Percentiles rank a stretch among this genome's conserved stretches.
Evolutionary conservation across 2,113 vertebrate species (phyloP).

Genomic region (Thomomys bottae): DNA sequence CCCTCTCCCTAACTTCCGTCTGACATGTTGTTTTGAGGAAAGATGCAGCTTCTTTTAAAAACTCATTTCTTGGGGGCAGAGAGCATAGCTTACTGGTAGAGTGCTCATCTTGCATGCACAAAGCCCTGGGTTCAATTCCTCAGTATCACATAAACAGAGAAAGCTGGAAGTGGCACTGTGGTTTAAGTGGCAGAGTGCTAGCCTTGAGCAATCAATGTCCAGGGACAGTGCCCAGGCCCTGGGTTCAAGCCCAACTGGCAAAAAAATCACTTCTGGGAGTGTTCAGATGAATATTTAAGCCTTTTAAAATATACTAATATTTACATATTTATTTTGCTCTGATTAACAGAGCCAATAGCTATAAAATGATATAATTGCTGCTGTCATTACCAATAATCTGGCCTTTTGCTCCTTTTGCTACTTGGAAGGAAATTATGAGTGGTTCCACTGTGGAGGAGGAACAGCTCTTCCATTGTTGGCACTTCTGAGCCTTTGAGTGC

Average conservation of each 20-base stretch:
- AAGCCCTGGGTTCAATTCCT: too few species aligned
- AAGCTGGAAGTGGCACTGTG: too few species aligned
- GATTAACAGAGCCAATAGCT: background rate
- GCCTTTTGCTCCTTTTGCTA: background rate
- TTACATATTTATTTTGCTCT: background rate
- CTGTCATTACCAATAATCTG: background rate
- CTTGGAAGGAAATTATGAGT: background rate
- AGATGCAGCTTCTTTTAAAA: background rate
- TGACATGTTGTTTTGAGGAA: background rate
- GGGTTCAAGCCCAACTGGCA: too few species aligned
- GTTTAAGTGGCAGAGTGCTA: too few species aligned
- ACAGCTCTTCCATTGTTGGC: background rate
- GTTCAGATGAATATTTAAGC: background rate
- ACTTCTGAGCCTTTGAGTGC: rapidly evolving
- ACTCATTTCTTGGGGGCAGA: too few species aligned
- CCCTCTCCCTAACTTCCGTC: background rate
- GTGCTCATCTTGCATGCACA: too few species aligned
- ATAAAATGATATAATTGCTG: background rate
- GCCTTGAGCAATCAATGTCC: too few species aligned
- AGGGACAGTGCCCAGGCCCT: too few species aligned
- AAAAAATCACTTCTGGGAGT: background rate
- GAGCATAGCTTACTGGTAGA: too few species aligned
- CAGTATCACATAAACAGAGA: too few species aligned
- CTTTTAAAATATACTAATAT: background rate
- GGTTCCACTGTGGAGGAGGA: background rate